Percentiles rank a stretch among this genome's conserved stretches.
Evolutionary conservation across 92 coral and sea anemone species (phyloP).

Genomic region (Plumapathes pennacea): DNA sequence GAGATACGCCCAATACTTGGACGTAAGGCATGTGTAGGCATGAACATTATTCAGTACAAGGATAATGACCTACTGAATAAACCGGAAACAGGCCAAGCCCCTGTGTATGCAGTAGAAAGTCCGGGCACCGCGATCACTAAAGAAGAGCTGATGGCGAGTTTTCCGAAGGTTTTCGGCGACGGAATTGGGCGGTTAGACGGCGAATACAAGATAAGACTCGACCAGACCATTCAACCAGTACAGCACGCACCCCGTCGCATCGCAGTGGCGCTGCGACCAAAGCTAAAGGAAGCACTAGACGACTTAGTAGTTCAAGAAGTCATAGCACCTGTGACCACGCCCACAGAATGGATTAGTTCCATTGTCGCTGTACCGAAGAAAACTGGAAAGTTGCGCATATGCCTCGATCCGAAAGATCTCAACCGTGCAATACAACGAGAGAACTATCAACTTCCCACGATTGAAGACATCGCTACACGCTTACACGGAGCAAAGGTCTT

Average conservation of each 20-base stretch:
- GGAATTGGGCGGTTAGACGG: conserved; percentile 29
- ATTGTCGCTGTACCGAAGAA: conserved; percentile 30
- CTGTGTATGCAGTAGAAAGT: conserved; percentile 32
- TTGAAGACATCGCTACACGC: conserved; percentile 12
- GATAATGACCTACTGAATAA: conserved; percentile 55
- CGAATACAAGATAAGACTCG: conserved; percentile 21
- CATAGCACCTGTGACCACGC: conserved; percentile 42
- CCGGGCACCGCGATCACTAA: conserved; percentile 10
- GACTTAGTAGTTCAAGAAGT: conserved; percentile 34
- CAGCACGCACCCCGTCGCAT: conserved; percentile 27
- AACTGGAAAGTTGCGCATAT: conserved; percentile 22
- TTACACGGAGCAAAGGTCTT: conserved; percentile 10
- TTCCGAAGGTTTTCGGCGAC: conserved; percentile 23
- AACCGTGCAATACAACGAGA: conserved; percentile 37
- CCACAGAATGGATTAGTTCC: conserved; percentile 51
- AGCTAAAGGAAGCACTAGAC: conserved; percentile 24
- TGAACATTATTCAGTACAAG: conserved; percentile 60
- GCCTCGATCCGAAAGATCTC: conserved; percentile 39
- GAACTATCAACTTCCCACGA: conserved; percentile 33
- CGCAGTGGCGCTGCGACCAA: conserved; percentile 29
- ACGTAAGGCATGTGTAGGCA: conserved; percentile 64
- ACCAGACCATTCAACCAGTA: conserved; percentile 7
- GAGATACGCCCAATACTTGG: conserved; percentile 72
- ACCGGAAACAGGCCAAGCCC: conserved; percentile 23
- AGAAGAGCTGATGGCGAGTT: conserved; percentile 19